Base-by-base conservation (phyloP, 2,797 vertebrate species). In the Dermochelys coriacea region DNA sequence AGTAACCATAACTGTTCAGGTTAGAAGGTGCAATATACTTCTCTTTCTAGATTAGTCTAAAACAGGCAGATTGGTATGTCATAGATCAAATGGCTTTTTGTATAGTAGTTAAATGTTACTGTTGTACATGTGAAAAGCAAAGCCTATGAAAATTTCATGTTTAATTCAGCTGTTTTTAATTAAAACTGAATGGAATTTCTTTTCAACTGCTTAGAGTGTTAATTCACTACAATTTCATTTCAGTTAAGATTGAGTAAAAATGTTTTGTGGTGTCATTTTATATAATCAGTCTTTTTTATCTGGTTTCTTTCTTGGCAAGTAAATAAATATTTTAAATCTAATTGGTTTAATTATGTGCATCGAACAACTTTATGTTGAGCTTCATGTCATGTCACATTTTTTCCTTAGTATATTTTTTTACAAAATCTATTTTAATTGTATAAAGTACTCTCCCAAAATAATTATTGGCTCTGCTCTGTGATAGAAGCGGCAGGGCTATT, bases 281-380 rank as follows among this genome's bases (percentile, higher is more conserved):
- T 80, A 97, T 97, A 98, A 97, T 97, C 97, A 95, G 90, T 85
- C 83, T 97, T 97, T 98, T 96, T 96, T 96, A 96, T 96, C 96
- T 97, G 96, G 77, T 93, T 96, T 97, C 74, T 95, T 96, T 97
- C 96, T 88, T 90, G 96, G 97, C 96, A 97, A 97, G 95, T 97
- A 98, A 98, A 98, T 98, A 98, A 95, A 96, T 95, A 97, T 97
- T 98, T 96, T 98, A 96, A 97, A 96, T 95, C 85, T 97, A 98
- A 98, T 97, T 98, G 95, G 84, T 97, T 90, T 97, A 97, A 98
- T 98, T 98, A 98, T 95, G 95, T 91, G 85, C 93, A 91, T 84
- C 96, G 96, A 97, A 95, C 82, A 97, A 96, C 97, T 98, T 98
- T 97, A 97, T 95, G 92, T 92, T 97, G 93, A 97, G 91, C 95